These are phyloP conservation scores for Charina bottae DNA, from an alignment of 2,113 vertebrate genomes.

Conservation along the genomic window DNA sequence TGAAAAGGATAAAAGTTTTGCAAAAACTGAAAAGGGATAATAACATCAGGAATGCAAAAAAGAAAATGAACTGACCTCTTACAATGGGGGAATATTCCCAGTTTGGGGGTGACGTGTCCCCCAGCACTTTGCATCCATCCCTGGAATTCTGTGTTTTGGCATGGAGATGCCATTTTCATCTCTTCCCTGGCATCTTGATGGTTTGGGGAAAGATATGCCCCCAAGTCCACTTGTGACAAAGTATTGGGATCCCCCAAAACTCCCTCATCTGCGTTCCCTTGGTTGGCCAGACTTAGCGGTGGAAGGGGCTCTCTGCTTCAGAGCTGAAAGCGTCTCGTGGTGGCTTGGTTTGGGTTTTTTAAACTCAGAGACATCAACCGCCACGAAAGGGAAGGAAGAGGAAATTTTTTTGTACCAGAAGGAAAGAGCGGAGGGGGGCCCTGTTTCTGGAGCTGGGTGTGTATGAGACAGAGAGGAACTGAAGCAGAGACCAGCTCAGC, in stretches of 20 bases:
- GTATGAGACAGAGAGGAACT: constrained; percentile 59
- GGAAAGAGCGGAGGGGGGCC: constrained; percentile 85
- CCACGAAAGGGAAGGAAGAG: constrained; percentile 92
- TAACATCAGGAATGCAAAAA: background rate
- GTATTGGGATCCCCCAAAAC: constrained; percentile 54
- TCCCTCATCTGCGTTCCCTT: background rate
- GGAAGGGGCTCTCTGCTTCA: constrained; percentile 68
- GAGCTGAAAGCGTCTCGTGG: constrained; percentile 71
- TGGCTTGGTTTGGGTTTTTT: constrained; percentile 86
- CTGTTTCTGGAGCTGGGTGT: constrained; percentile 68
- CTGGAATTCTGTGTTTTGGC: background rate
- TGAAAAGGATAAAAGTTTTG: background rate
- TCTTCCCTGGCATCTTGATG: background rate
- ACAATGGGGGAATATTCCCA: background rate
- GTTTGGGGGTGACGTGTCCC: background rate
- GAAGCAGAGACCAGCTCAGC: constrained; percentile 64
- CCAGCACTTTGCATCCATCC: background rate
- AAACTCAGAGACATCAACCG: constrained; percentile 82
- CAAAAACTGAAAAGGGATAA: background rate
- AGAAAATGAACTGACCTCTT: constrained; percentile 31
- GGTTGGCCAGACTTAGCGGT: constrained; percentile 56
- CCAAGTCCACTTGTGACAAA: background rate
- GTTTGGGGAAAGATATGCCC: background rate
- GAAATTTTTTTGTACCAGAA: constrained; percentile 87
- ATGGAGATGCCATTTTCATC: background rate